phyloP scores from a whole-genome alignment of 2,888 invertebrate species.

The Caenorhabditis zanzibari region DNA sequence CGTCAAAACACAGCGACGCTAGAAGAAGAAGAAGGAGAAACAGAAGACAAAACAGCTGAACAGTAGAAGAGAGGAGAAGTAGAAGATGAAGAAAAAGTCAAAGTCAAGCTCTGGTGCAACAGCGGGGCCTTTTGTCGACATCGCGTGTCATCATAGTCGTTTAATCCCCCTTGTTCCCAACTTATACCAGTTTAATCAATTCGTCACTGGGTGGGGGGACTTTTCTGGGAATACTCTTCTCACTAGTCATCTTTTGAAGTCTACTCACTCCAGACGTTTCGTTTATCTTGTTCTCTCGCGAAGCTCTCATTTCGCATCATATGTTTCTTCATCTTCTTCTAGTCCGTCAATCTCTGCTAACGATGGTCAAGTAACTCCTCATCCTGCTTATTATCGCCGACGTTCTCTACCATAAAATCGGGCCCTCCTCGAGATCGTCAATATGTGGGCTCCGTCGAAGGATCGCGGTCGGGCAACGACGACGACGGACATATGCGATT shows the following conservation, averaged over 20 bases:
- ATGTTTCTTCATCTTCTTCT: slow-evolving; percentile 55
- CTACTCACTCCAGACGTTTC: slow-evolving; percentile 19
- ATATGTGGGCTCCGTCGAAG: slow-evolving; percentile 65
- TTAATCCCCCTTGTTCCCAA: slow-evolving; percentile 50
- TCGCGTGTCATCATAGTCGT: slow-evolving; percentile 65
- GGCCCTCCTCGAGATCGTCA: slow-evolving; percentile 44
- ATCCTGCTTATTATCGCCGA: slow-evolving; percentile 26
- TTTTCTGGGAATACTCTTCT: background rate
- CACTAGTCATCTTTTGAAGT: slow-evolving; percentile 2
- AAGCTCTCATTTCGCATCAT: slow-evolving; percentile 42
- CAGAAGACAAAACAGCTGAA: slow-evolving; percentile 52
- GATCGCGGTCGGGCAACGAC: slow-evolving; percentile 51
- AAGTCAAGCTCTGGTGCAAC: slow-evolving; percentile 14
- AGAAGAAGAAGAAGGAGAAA: slow-evolving; percentile 26
- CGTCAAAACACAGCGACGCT: slow-evolving; percentile 38
- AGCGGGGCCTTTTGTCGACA: slow-evolving; percentile 16
- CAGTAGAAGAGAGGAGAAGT: slow-evolving; percentile 20
- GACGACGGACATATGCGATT: slow-evolving; percentile 68
- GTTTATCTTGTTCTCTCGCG: slow-evolving; percentile 27
- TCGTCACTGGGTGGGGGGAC: slow-evolving; percentile 22
- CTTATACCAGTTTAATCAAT: slow-evolving; percentile 55
- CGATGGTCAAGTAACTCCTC: slow-evolving; percentile 55
- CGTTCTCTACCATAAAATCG: slow-evolving; percentile 46
- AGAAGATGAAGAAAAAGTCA: slow-evolving; percentile 25
- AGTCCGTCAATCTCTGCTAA: slow-evolving; percentile 39